Conservation (phyloP, 2,888 invertebrate species). For the Notocelia uddmanniana region DNA sequence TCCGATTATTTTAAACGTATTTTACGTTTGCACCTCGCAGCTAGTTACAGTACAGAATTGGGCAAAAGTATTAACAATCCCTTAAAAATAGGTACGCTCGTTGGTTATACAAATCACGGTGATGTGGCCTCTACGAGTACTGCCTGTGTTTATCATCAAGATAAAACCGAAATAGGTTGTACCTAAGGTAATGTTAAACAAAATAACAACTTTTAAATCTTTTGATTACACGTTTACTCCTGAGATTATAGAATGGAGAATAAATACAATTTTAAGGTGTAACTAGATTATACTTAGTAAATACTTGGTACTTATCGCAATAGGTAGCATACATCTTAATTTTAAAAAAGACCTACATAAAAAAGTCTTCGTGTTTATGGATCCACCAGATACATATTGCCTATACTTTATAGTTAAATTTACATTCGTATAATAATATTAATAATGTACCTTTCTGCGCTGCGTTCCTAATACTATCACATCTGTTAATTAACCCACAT, state of each 20-base stretch:
- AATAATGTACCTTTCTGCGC: no score
- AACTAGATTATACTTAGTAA: neutral
- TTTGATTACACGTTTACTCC: conserved; percentile 14
- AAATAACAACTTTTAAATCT: neutral
- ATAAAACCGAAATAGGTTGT: neutral
- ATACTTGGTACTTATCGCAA: neutral
- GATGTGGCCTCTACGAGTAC: no score
- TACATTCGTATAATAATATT: no score
- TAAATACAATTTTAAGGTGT: conserved; percentile 1
- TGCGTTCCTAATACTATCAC: neutral
- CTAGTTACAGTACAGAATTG: no score
- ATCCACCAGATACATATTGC: no score
- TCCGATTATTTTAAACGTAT: no score
- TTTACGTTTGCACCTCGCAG: no score
- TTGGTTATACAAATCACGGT: no score
- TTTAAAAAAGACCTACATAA: neutral
- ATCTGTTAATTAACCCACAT: neutral
- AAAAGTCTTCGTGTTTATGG: neutral
- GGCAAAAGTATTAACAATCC: no score
- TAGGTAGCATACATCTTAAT: neutral
- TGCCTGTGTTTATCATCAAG: neutral
- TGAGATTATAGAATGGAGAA: neutral
- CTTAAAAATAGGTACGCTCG: no score
- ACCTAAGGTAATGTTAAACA: neutral
- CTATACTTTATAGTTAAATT: no score